phyloP scores from a whole-genome alignment of 2,888 invertebrate genomes.

The Tenthredo livida region DNA sequence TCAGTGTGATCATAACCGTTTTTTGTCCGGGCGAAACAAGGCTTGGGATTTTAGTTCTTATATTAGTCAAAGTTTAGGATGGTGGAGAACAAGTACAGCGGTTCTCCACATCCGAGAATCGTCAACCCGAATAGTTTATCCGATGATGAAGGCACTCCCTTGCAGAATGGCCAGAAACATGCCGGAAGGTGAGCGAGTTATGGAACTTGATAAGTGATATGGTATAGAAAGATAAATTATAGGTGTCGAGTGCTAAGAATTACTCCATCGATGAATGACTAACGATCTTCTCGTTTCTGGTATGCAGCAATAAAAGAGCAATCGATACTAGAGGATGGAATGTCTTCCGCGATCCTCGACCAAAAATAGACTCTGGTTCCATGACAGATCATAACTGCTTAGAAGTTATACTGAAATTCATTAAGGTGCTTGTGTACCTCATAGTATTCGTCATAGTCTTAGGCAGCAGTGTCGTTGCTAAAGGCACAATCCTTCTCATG shows the following conservation, averaged over 20 bases:
- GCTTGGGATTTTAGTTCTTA: background rate
- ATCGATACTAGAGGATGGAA: constrained; percentile 86
- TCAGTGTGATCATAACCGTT: background rate
- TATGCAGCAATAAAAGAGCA: background rate
- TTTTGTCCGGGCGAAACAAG: constrained; percentile 82
- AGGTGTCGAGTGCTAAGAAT: background rate
- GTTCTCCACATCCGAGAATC: background rate
- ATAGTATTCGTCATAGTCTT: constrained; percentile 85
- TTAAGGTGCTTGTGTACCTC: constrained; percentile 86
- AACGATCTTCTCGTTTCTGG: background rate
- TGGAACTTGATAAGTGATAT: no score
- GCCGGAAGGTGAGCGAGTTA: background rate
- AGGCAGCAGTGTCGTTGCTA: constrained; percentile 85
- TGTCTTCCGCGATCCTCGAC: constrained; percentile 87
- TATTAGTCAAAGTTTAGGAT: background rate
- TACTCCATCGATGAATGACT: background rate
- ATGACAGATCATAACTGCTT: constrained; percentile 83
- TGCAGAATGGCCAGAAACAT: background rate
- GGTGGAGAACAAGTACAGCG: background rate
- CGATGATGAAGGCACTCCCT: background rate
- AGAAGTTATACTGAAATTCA: constrained; percentile 81
- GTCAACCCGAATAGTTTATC: background rate
- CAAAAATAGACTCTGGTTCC: constrained; percentile 85
- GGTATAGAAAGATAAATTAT: background rate
- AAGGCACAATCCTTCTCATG: constrained; percentile 87